A percentile compares a stretch with the other conserved stretches of the same genome.
Evolutionary conservation across 1,140 invertebrate genomes (phyloP).

Genomic region (Drosophila arawakana): DNA sequence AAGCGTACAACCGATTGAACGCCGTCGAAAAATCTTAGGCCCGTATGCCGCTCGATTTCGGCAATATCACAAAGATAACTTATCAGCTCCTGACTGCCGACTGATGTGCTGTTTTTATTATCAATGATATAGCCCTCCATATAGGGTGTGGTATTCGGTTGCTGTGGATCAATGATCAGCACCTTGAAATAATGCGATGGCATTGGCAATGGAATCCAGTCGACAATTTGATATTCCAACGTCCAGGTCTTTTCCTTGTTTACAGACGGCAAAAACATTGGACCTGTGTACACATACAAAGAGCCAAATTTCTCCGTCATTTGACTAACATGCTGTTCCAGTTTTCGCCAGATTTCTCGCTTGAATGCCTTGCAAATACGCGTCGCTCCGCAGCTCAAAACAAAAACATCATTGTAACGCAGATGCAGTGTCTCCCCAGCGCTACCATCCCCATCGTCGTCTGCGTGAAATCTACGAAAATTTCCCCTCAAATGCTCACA

Average conservation of each 20-base stretch:
- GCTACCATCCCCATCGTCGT: slow-evolving; percentile 16
- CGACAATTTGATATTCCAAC: slow-evolving; percentile 91
- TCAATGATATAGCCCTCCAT: slow-evolving; percentile 63
- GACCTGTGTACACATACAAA: slow-evolving; percentile 98
- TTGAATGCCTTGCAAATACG: slow-evolving; percentile 92
- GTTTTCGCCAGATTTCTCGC: slow-evolving; percentile 93
- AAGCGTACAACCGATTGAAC: slow-evolving; percentile 44
- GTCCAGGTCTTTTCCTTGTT: slow-evolving; percentile 93
- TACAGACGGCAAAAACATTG: slow-evolving; percentile 94
- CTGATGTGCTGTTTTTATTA: slow-evolving; percentile 26
- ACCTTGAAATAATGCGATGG: slow-evolving; percentile 99
- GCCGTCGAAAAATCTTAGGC: slow-evolving; percentile 52
- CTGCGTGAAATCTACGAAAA: slow-evolving; percentile 32
- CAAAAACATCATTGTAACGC: slow-evolving; percentile 62
- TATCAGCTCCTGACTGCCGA: slow-evolving; percentile 16
- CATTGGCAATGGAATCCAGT: slow-evolving; percentile 97
- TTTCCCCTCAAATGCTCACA: slow-evolving; percentile 61
- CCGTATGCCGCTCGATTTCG: slow-evolving; percentile 58
- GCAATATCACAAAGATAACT: slow-evolving; percentile 39
- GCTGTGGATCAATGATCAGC: slow-evolving; percentile 89
- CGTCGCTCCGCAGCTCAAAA: slow-evolving; percentile 51
- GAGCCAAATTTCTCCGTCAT: slow-evolving; percentile 92
- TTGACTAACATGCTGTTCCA: slow-evolving; percentile 84
- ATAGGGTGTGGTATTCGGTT: slow-evolving; percentile 43
- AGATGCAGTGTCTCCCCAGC: slow-evolving; percentile 45